These are phyloP conservation scores for Acanthiza pusilla DNA, from an alignment of 2,797 vertebrate genomes.

Conservation along the genomic window DNA sequence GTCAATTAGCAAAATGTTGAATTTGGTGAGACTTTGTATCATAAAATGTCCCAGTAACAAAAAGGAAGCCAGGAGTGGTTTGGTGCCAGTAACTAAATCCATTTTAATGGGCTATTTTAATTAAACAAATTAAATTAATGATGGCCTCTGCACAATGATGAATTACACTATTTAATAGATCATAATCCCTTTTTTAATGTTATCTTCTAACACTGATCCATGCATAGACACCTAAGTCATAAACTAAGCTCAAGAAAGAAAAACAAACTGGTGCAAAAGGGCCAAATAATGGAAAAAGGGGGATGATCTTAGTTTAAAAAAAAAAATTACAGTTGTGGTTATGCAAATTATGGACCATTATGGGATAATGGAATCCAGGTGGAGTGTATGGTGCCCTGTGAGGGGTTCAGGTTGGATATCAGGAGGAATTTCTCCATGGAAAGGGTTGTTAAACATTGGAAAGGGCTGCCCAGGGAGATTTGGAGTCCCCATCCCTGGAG, in stretches of 20 bases:
- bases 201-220: background rate
- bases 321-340: background rate
- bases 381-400: accelerated
- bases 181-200: background rate
- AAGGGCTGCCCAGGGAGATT: background rate
- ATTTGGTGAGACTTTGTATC: background rate
- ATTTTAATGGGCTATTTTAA: slow-evolving; percentile 44
- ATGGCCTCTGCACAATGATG: background rate
- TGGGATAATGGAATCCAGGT: background rate
- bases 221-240: background rate
- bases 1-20: slow-evolving; percentile 41
- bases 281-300: background rate
- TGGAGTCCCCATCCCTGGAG: background rate
- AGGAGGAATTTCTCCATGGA: background rate
- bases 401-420: background rate
- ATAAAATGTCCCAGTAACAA: slow-evolving; percentile 27
- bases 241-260: background rate
- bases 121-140: slow-evolving; percentile 56
- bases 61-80: background rate
- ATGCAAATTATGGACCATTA: background rate
- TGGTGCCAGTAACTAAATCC: slow-evolving; percentile 30
- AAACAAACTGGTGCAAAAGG: background rate
- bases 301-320: background rate
- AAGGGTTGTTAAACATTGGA: background rate
- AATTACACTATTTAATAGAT: background rate